A percentile compares a stretch with the other conserved stretches of the same genome.
Conservation (phyloP, 2,113 vertebrate genomes). For the Pseudopodoces humilis region DNA sequence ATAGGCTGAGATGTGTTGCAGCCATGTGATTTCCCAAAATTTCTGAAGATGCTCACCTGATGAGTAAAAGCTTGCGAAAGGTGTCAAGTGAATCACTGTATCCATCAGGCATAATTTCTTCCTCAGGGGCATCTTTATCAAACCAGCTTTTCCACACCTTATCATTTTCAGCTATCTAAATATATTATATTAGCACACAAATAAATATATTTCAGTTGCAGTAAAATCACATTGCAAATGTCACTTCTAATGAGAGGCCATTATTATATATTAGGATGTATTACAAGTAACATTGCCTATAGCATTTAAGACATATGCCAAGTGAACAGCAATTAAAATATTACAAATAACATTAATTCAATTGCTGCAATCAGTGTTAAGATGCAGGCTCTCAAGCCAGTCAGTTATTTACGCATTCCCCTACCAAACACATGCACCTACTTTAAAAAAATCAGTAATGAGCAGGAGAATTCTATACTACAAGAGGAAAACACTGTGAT, state of each 20-base stretch:
- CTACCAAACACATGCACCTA: neutral
- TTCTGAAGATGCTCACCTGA: conserved; percentile 67
- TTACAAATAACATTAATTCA: neutral
- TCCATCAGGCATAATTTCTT: conserved; percentile 76
- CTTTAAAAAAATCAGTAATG: neutral
- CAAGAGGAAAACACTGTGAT: neutral
- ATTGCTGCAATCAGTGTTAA: neutral
- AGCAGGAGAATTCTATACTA: neutral
- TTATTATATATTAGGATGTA: neutral
- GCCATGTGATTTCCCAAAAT: neutral
- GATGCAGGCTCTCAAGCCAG: neutral
- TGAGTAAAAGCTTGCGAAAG: conserved; percentile 75
- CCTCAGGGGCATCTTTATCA: conserved; percentile 77
- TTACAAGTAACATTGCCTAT: neutral
- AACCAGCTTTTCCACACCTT: conserved; percentile 79
- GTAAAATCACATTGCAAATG: neutral
- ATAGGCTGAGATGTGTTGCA: neutral
- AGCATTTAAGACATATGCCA: neutral
- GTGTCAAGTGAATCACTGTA: conserved; percentile 76
- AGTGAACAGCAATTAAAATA: neutral
- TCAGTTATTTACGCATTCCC: neutral
- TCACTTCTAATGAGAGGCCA: neutral
- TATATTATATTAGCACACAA: neutral
- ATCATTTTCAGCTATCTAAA: conserved; percentile 70
- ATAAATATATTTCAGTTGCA: neutral